These are phyloP conservation scores for Megaceryle torquata DNA, from an alignment of 2,113 vertebrate species.

Conservation along the genomic window DNA sequence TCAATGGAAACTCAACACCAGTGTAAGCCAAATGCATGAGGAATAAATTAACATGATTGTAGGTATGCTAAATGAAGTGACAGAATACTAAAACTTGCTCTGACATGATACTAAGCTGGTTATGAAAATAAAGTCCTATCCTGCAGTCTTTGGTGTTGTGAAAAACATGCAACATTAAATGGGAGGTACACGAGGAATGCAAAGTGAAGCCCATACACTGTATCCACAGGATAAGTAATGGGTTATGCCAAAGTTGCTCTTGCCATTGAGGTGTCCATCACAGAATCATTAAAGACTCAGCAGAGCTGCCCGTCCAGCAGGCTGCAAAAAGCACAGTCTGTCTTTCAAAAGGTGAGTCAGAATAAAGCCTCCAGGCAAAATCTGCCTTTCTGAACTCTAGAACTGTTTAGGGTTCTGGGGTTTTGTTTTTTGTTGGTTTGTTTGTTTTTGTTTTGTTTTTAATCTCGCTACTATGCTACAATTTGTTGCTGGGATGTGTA, in stretches of 20 bases:
- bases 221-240: background rate
- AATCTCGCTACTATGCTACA: background rate
- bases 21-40: background rate
- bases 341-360: background rate
- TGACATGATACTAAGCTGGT: background rate
- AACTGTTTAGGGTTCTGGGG: background rate
- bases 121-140: background rate
- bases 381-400: background rate
- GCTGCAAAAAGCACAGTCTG: background rate
- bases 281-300: background rate
- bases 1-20: background rate
- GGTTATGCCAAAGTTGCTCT: background rate
- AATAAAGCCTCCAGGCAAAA: background rate
- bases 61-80: background rate
- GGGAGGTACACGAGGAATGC: background rate
- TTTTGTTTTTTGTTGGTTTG: background rate
- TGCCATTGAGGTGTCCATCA: background rate
- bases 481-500: background rate
- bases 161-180: background rate
- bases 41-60: background rate
- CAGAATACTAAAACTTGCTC: background rate
- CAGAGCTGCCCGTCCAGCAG: background rate
- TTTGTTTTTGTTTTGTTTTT: background rate
- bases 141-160: background rate
- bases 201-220: background rate